Base-by-base conservation (phyloP, 2,113 vertebrate species). In the Pelobates fuscus region DNA sequence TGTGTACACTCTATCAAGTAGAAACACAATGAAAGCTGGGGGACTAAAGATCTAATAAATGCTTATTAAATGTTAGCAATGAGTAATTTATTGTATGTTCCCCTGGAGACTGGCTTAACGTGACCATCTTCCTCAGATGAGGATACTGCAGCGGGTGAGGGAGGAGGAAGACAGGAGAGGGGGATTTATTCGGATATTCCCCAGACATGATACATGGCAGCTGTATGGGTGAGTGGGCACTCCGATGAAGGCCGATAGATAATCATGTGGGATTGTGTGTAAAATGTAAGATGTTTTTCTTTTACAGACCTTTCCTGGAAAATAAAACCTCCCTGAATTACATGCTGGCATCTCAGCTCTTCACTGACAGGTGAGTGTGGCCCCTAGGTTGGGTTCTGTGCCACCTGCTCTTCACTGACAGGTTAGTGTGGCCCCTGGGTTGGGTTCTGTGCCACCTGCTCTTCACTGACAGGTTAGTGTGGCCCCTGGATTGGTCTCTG, bases 301-400 rank as follows among this genome's bases (percentile, higher is more conserved):
- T 37, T 37, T 10, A 5, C 32, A 37, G 32, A 10, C 89, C 88
- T 41, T 98, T 94, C 89, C 88, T 99, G 43, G 95, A 98, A 81
- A 92, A 94, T 84, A 98, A 97, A 87, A 97, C 96, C 63, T 94
- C 95, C 54, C 91, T 99, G 94, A 98, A 98, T 83, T 93, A 91
- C 81, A 95, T 97, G 96, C 80, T 98, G 90, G 95, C 95, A 15
- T 94, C 90, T 69, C 92, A 87, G 81, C 94, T 98, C 83, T 99
- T 99, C 89, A 91, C 93, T 83, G 94, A 89, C 91, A 95, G 94
- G 96, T 98, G 32, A 37, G 32, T 37, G 32, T 10, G 32, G 32
- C 32, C 23, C 7, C 32, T 37, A 10, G 5, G 32, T 10, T 5
- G 5, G 32, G 32, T 10, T 5, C 32, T 5, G 49, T 67, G 86